A percentile compares a stretch with the other conserved stretches of the same genome.
Conservation (phyloP, 2,113 vertebrate genomes). For the Chunga burmeisteri region DNA sequence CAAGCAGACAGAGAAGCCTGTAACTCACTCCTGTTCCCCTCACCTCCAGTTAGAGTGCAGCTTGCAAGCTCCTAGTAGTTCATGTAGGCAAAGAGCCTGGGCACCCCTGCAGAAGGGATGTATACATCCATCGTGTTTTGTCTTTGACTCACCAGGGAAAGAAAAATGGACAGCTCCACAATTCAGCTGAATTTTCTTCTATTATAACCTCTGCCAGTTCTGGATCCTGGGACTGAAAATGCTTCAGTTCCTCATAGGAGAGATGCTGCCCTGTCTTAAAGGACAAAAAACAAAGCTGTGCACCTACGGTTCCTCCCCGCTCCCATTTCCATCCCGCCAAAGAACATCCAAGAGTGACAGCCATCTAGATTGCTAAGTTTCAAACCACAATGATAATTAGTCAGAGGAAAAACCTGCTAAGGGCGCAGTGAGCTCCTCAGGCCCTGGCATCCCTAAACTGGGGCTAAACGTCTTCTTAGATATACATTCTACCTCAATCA, state of each 20-base stretch:
- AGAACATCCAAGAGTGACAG: background rate
- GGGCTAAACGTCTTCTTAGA: background rate
- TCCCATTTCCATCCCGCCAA: background rate
- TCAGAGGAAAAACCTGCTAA: background rate
- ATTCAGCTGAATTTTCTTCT: conserved; percentile 64
- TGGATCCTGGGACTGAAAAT: conserved; percentile 70
- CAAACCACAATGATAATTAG: background rate
- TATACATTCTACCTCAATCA: background rate
- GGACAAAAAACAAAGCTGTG: background rate
- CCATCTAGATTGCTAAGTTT: background rate
- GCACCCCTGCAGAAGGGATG: background rate
- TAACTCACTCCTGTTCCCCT: background rate
- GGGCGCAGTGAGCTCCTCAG: background rate
- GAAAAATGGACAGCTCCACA: conserved; percentile 72
- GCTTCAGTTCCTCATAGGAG: conserved; percentile 66
- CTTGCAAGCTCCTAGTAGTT: background rate
- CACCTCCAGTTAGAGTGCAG: background rate
- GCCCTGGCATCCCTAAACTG: background rate
- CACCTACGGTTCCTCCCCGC: background rate
- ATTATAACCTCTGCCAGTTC: conserved; percentile 64
- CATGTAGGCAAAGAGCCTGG: background rate
- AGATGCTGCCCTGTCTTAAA: conserved; percentile 70
- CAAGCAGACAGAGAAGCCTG: background rate
- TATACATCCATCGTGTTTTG: background rate
- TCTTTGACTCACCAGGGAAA: conserved; percentile 72